phyloP scores from a whole-genome alignment of 2,797 vertebrate genomes.

The Peromyscus melanophrys region DNA sequence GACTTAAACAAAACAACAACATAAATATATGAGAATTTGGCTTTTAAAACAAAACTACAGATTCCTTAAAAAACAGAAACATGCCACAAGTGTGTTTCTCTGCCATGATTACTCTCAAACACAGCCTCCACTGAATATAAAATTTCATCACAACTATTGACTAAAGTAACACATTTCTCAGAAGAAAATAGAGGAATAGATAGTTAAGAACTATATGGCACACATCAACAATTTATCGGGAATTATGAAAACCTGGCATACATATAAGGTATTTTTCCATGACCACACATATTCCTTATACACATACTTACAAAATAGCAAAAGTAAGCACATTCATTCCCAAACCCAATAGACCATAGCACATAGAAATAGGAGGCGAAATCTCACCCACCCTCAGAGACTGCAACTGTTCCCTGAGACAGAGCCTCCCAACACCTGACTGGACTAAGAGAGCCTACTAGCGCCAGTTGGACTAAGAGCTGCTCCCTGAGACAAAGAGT shows the following conservation, averaged over 20 bases:
- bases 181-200: neutral
- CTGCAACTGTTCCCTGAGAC: too few relatives aligned
- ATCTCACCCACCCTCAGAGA: too few relatives aligned
- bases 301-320: slow-evolving; percentile 10
- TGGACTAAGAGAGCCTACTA: too few relatives aligned
- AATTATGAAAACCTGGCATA: slow-evolving; percentile 29
- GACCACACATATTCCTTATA: neutral
- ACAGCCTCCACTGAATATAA: neutral
- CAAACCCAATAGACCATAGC: neutral
- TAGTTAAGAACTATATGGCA: neutral
- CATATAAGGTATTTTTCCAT: neutral
- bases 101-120: neutral
- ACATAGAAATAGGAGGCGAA: slow-evolving; percentile 1
- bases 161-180: slow-evolving; percentile 38
- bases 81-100: neutral
- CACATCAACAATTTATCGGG: neutral
- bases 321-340: slow-evolving; percentile 44
- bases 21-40: neutral
- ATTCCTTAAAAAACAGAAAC: slow-evolving; percentile 12
- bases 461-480: too few relatives aligned
- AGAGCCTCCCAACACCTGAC: too few relatives aligned
- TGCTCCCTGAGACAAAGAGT: too few relatives aligned
- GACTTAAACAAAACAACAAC: neutral
- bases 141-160: slow-evolving; percentile 27
- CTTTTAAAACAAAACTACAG: neutral